Conservation (phyloP, 2,113 vertebrate genomes). For the Chaetodon trifascialis region DNA sequence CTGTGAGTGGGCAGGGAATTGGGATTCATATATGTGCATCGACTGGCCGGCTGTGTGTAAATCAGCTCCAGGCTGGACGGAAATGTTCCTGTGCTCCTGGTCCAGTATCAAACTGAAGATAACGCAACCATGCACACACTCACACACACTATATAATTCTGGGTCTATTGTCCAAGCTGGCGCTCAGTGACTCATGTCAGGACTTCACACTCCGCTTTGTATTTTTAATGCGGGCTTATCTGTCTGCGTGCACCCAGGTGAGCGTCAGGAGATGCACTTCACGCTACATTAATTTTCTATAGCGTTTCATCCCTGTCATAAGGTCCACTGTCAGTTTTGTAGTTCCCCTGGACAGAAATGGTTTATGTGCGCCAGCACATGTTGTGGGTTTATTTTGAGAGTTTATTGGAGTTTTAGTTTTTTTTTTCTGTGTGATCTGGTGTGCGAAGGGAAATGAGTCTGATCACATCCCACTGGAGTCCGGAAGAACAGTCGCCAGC, state of each 20-base stretch:
- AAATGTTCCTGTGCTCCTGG: background rate
- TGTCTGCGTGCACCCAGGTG: constrained; percentile 27
- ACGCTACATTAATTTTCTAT: constrained; percentile 57
- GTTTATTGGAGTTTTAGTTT: constrained; percentile 5
- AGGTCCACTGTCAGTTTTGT: constrained; percentile 26
- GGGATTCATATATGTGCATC: constrained; percentile 68
- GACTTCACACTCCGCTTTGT: constrained; percentile 29
- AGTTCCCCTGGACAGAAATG: constrained; percentile 34
- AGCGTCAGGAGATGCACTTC: constrained; percentile 53
- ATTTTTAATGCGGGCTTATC: constrained; percentile 57
- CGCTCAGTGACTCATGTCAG: constrained; percentile 11
- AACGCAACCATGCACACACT: background rate
- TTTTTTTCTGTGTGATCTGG: background rate
- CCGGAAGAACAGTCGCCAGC: background rate
- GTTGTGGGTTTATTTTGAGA: constrained; percentile 38
- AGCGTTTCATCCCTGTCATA: constrained; percentile 39
- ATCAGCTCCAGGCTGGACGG: constrained; percentile 8
- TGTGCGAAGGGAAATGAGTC: constrained; percentile 48
- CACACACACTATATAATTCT: background rate
- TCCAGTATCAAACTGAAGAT: background rate
- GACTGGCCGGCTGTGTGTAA: constrained; percentile 40
- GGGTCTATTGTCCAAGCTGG: background rate
- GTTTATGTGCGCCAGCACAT: constrained; percentile 18
- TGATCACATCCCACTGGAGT: constrained; percentile 20
- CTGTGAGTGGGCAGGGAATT: constrained; percentile 72